A percentile compares a stretch with the other conserved stretches of the same genome.
Conservation (phyloP, 1,140 invertebrate species). For the Schlechtendalia chinensis region DNA sequence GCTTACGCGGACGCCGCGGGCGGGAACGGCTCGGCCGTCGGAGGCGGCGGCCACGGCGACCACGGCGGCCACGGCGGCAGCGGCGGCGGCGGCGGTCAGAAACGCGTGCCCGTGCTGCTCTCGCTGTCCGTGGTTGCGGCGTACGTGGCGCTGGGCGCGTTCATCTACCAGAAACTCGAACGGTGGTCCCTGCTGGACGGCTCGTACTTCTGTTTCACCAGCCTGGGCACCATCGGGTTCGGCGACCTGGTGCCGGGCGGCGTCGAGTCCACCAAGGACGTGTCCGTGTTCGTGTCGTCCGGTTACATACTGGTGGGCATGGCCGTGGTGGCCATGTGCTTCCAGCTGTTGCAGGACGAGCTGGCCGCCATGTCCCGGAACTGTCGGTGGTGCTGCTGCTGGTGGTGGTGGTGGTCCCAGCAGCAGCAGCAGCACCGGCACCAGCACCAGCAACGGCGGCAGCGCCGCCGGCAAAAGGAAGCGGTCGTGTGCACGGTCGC, state of each 20-base stretch:
- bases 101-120: conserved; percentile 55
- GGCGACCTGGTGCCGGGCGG: conserved; percentile 73
- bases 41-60: background rate
- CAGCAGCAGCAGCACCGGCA: conserved; percentile 41
- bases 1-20: background rate
- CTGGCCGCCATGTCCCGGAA: conserved; percentile 53
- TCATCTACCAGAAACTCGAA: conserved; percentile 85
- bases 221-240: conserved; percentile 84
- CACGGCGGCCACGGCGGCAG: background rate
- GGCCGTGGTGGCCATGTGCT: conserved; percentile 94
- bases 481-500: too few species aligned
- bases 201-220: conserved; percentile 93
- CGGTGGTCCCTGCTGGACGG: conserved; percentile 90
- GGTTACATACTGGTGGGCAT: conserved; percentile 91
- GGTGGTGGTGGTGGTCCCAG: conserved; percentile 23
- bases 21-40: background rate
- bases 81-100: background rate
- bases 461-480: conserved; percentile 53
- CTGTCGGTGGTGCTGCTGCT: conserved; percentile 24
- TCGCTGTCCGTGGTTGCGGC: conserved; percentile 70
- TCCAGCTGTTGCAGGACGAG: conserved; percentile 92
- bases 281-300: conserved; percentile 75
- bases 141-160: conserved; percentile 87
- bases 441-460: conserved; percentile 54
- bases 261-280: conserved; percentile 61